Evolutionary conservation across 2,797 vertebrate species (phyloP).

Genomic region (Coranthus polyacanthus): DNA sequence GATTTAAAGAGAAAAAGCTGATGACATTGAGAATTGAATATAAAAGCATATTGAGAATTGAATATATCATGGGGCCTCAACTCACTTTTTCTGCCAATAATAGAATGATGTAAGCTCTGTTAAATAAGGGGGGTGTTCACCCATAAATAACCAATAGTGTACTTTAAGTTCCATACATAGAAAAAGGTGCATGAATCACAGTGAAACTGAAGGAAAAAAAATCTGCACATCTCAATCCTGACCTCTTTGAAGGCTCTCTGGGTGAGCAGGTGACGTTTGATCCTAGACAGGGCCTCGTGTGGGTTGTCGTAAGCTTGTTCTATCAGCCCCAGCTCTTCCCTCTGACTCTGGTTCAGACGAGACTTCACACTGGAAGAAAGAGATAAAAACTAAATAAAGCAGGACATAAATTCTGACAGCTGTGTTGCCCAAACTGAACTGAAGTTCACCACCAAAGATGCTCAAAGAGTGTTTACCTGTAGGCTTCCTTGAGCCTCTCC

Average conservation of each 20-base stretch:
- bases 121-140: too few species aligned
- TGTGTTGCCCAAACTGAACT: neutral
- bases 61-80: too few species aligned
- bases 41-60: too few species aligned
- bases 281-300: slow-evolving; percentile 97
- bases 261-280: slow-evolving; percentile 98
- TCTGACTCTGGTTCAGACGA: slow-evolving; percentile 97
- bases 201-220: neutral
- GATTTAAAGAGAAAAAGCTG: too few species aligned
- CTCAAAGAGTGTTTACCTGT: slow-evolving; percentile 86
- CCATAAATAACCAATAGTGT: neutral
- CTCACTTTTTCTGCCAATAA: too few species aligned
- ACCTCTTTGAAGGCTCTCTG: slow-evolving; percentile 99
- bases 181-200: too few species aligned
- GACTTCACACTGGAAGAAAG: slow-evolving; percentile 93
- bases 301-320: slow-evolving; percentile 99
- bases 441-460: too few species aligned
- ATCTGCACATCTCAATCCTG: slow-evolving; percentile 27
- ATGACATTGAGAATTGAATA: too few species aligned
- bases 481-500: slow-evolving; percentile 98
- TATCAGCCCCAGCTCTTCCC: slow-evolving; percentile 96
- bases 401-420: neutral
- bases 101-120: too few species aligned
- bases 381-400: neutral
- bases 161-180: too few species aligned